Evolutionary conservation across 2,113 vertebrate species (phyloP).

Genomic region (Oncorhynchus tshawytscha): DNA sequence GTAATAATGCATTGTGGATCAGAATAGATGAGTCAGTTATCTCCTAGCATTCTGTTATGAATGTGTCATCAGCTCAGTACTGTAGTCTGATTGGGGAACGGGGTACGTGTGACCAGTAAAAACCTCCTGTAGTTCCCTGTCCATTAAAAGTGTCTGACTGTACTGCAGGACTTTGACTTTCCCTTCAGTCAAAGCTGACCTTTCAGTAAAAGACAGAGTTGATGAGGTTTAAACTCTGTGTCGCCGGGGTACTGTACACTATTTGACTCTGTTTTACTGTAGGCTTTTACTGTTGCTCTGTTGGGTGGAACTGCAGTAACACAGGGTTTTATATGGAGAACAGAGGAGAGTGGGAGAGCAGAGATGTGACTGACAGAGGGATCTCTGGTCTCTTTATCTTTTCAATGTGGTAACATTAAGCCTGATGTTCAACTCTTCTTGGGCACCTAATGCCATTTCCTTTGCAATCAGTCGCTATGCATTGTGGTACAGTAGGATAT

Average conservation of each 20-base stretch:
- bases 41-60: background rate
- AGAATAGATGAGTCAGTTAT: background rate
- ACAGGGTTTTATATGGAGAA: no score
- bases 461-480: background rate
- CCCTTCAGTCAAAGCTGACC: conserved; percentile 7
- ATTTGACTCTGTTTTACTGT: conserved; percentile 18
- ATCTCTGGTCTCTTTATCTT: background rate
- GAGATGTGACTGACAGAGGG: background rate
- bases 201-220: conserved; percentile 22
- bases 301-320: background rate
- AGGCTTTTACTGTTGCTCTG: conserved; percentile 5
- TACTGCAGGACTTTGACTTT: background rate
- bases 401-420: conserved; percentile 3
- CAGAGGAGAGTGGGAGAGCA: background rate
- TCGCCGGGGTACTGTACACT: background rate
- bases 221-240: conserved; percentile 14
- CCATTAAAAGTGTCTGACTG: background rate
- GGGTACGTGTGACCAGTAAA: conserved; percentile 8
- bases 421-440: conserved; percentile 13
- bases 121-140: background rate
- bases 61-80: background rate
- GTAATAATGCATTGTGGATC: background rate
- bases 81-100: conserved; percentile 6
- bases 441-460: background rate
- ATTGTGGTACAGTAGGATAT: background rate